Conservation (phyloP, 2,888 invertebrate genomes). For the Metellina segmentata region DNA sequence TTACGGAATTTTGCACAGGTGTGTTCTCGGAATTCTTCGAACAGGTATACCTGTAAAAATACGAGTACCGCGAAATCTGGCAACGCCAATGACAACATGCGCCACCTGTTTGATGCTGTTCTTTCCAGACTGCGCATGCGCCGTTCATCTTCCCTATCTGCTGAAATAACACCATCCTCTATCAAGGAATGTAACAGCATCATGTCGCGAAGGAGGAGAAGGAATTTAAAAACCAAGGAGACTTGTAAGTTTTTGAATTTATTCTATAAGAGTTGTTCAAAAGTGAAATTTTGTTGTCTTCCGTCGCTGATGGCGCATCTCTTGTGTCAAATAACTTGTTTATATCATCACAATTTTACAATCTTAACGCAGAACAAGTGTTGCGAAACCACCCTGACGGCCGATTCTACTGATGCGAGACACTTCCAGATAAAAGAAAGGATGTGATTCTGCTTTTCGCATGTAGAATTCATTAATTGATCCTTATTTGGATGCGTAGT, state of each 20-base stretch:
- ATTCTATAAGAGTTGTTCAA: not conserved
- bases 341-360: slow-evolving; percentile 8
- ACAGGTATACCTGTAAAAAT: slow-evolving; percentile 19
- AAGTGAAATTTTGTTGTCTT: not conserved
- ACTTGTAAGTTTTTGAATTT: slow-evolving; percentile 38
- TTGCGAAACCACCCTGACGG: slow-evolving; percentile 64
- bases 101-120: slow-evolving; percentile 74
- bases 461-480: not conserved
- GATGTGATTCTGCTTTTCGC: slow-evolving; percentile 17
- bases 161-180: slow-evolving; percentile 44
- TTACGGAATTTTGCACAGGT: slow-evolving; percentile 11
- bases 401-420: slow-evolving; percentile 73
- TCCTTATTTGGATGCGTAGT: not conserved
- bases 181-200: slow-evolving; percentile 59
- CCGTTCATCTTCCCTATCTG: slow-evolving; percentile 66
- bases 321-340: not conserved
- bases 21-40: not conserved
- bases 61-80: slow-evolving; percentile 29
- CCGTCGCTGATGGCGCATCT: not conserved
- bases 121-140: slow-evolving; percentile 54
- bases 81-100: slow-evolving; percentile 61
- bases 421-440: slow-evolving; percentile 37
- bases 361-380: slow-evolving; percentile 48
- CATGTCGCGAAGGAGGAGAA: slow-evolving; percentile 66
- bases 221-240: slow-evolving; percentile 31